Evolutionary conservation across 2,113 vertebrate species (phyloP).

Genomic region (Bos javanicus): DNA sequence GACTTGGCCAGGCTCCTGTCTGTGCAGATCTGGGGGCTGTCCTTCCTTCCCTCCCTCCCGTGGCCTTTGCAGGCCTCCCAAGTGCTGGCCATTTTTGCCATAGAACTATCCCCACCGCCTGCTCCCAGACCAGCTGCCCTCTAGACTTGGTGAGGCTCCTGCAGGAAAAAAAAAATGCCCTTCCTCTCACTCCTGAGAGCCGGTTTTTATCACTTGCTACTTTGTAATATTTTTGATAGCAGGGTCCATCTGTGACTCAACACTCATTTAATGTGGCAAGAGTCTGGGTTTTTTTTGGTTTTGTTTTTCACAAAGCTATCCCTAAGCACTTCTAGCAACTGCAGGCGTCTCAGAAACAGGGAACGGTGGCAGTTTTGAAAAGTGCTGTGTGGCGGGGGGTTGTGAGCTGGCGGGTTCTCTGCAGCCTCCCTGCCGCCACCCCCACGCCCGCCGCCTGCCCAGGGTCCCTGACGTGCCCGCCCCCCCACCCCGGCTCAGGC

Average conservation of each 20-base stretch:
- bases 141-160: background rate
- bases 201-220: background rate
- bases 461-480: background rate
- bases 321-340: background rate
- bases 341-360: background rate
- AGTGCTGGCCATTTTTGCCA: background rate
- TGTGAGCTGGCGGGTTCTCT: background rate
- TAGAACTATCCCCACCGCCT: fast-evolving
- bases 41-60: too few relatives aligned
- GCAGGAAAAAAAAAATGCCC: background rate
- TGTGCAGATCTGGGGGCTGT: background rate
- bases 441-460: background rate
- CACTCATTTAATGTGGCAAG: background rate
- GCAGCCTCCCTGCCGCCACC: background rate
- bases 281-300: background rate
- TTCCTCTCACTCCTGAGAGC: background rate
- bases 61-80: background rate
- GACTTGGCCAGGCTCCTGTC: background rate
- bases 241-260: background rate
- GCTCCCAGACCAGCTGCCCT: too few relatives aligned
- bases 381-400: background rate
- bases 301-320: background rate
- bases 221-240: background rate
- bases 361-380: fast-evolving
- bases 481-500: slow-evolving; percentile 81